Evolutionary conservation across 2,797 vertebrate species (phyloP), one percentile per base, ranked within the genome.

Genomic region (Salarias fasciatus): DNA sequence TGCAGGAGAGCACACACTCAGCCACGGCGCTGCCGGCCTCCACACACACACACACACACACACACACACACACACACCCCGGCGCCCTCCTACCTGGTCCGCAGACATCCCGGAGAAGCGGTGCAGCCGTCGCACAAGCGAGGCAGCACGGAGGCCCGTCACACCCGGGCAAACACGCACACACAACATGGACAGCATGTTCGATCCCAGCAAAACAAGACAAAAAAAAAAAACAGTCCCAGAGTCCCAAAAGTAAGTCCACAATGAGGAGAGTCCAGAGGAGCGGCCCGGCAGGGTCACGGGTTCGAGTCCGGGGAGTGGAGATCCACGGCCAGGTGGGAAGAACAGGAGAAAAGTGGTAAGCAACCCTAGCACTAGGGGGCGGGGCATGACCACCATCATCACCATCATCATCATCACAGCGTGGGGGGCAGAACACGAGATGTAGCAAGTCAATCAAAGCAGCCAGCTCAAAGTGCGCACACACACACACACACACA

Each of bases 291-390:
- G 11, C 31, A 60, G 28, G 37, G 37, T 24, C 18, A 18, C 24
- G 18, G 18, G 18, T 35, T n/a, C 2, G 56, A 67, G 75, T 83
- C 53, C 18, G 24, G 18, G 24, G 24, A 24, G 18, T 24, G 18
- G 18, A 24, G 18, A 62, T 75, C 60, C 73, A 12, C n/a, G 44
- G 76, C 72, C 82, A 68, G 85, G 86, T 88, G 87, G 90, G 91
- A 87, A 93, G 91, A 93, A 94, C 91, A 93, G 93, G 93, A 94
- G 90, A 94, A 94, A 93, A 94, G 89, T 92, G 82, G 88, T 94
- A 87, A 94, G 92, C 92, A 91, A 94, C 90, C 90, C 87, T 93
- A 90, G 75, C 91, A 89, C 92, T 93, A 84, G 82, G 84, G 83
- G 74, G 74, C 72, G 65, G 83, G 63, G 76, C 72, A 89, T 89